Base-by-base conservation (phyloP, 2,888 invertebrate species). In the Heliconius ethilla region DNA sequence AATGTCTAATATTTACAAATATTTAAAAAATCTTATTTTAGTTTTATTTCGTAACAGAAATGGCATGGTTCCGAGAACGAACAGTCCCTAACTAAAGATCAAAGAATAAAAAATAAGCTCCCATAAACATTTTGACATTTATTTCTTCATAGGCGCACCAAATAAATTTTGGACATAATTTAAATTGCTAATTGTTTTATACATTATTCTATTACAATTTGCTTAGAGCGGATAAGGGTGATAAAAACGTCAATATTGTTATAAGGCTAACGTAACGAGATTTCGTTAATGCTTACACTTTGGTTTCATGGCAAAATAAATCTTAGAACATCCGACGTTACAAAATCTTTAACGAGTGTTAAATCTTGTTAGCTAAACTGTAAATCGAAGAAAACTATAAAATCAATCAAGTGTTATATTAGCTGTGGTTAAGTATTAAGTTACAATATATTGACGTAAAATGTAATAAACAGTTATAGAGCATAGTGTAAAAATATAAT, bases 161-260 rank as follows among this genome's bases (percentile, higher is more conserved):
- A 62, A 62, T 62, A 62, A 10, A 25, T 0, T 51, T 51, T 51
- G 6, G 59, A 62, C 3, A 33, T 11, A 2, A 66, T 27, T 65
- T 29, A 27, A 65, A 29, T 29, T 29, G 29, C 9, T 65, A 27
- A 29, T 27, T 29, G 18, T 18, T 33, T 29, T 29, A 29, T 33
- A 66, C 22, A 33, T 66, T 51, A 3, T 51, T 51, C 18, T 51
- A 22, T 51, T 51, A 51, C 22, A 75, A 78, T 70, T 74, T 75
- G 45, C 75, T 73, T 75, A 65, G 25, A 72, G 70, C 78, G 80
- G 76, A 79, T 75, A 67, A 69, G 75, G 65, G 63, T 66, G 25
- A 75, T 80, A 77, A 80, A 40, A 40, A 40, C n/a, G 40, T 40
- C 67, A 78, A 78, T 80, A 76, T 76, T 72, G 51, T 72, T 75